Evolutionary conservation across 2,888 invertebrate genomes (phyloP).

Genomic region (Dysmachus trigonus): DNA sequence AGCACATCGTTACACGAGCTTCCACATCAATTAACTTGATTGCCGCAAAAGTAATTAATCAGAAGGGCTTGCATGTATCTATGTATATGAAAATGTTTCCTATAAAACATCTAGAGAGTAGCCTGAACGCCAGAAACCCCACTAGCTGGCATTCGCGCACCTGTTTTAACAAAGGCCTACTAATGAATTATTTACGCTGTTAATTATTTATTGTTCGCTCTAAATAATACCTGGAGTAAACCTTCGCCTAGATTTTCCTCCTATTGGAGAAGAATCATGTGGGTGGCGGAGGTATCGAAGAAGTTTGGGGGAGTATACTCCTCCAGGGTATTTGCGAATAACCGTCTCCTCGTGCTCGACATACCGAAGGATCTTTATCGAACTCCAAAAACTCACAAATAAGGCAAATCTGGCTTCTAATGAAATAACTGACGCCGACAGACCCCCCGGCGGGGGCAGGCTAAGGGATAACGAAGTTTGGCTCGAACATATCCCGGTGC

Average conservation of each 20-base stretch:
- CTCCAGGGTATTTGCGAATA: background rate
- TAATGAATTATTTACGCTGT: conserved; percentile 25
- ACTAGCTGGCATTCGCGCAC: background rate
- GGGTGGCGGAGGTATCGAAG: background rate
- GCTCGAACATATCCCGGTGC: background rate
- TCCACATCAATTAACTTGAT: conserved; percentile 25
- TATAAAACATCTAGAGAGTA: background rate
- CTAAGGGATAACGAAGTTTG: background rate
- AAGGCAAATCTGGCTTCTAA: background rate
- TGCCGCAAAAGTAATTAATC: conserved; percentile 19
- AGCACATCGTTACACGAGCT: background rate
- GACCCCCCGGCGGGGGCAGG: background rate
- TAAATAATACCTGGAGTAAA: background rate
- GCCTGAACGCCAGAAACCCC: background rate
- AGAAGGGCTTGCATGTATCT: background rate
- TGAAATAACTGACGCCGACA: background rate
- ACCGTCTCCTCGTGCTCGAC: background rate
- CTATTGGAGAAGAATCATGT: background rate
- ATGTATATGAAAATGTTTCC: background rate
- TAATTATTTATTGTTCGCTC: conserved; percentile 19
- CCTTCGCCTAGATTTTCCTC: background rate
- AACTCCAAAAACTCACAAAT: background rate
- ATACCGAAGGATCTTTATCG: background rate
- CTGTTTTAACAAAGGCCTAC: background rate
- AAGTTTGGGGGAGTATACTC: background rate